These are phyloP conservation scores for Ahaetulla prasina DNA, from an alignment of 2,113 vertebrate species.

Conservation along the genomic window DNA sequence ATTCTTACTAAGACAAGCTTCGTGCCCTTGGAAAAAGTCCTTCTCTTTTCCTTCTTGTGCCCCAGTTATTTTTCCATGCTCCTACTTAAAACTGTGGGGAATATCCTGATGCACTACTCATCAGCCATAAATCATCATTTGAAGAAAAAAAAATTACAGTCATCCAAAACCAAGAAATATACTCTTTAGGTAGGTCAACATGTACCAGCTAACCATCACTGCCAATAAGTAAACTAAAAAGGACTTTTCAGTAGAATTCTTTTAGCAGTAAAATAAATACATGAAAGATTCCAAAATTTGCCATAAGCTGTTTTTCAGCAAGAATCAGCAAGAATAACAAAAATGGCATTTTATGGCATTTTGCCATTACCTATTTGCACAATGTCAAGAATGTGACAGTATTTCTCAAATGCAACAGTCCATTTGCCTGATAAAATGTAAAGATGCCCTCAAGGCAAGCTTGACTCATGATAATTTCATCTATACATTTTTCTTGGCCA, in stretches of 20 bases:
- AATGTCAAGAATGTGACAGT: not conserved
- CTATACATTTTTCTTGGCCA: not conserved
- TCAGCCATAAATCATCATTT: not conserved
- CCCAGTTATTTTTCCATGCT: not conserved
- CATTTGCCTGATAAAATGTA: not conserved
- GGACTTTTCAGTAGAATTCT: not conserved
- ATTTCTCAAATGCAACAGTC: not conserved
- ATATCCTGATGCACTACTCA: not conserved
- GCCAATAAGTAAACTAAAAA: not conserved
- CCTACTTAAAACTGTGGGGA: not conserved
- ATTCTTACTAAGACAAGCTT: not conserved
- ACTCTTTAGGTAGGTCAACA: not conserved
- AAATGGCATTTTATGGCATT: not conserved
- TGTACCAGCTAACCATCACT: not conserved
- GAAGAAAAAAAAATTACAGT: not conserved
- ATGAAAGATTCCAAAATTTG: not conserved
- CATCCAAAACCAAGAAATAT: not conserved
- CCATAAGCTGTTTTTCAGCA: not conserved
- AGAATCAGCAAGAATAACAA: not conserved
- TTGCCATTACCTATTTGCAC: not conserved
- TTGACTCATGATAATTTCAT: not conserved
- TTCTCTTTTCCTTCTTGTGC: not conserved
- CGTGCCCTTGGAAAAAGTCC: not conserved
- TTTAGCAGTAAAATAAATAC: not conserved
- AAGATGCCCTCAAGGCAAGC: not conserved